phyloP scores from a whole-genome alignment of 2,797 vertebrate genomes.

The Notoglanidium macrostoma region DNA sequence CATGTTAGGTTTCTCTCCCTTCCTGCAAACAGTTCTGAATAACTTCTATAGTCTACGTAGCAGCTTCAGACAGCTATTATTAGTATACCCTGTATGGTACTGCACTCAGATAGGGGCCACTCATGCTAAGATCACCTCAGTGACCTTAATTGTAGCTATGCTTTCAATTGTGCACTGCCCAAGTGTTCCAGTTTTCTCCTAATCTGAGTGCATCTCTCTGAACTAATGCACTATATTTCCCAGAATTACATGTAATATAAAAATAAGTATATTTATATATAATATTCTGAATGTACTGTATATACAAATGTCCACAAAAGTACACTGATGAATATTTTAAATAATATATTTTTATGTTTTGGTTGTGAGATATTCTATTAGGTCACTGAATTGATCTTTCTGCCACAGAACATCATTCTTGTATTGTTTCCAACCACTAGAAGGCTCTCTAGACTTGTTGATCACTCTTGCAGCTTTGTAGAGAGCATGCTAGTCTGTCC shows the following conservation, averaged over 20 bases:
- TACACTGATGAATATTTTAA: background rate
- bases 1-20: background rate
- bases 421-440: conserved; percentile 11
- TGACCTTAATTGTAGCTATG: background rate
- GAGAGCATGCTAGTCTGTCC: background rate
- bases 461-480: background rate
- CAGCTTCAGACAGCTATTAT: background rate
- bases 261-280: background rate
- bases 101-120: background rate
- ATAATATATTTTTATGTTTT: too few species aligned
- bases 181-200: background rate
- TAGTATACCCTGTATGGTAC: background rate
- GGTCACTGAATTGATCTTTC: background rate
- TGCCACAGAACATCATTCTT: background rate
- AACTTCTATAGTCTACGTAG: background rate
- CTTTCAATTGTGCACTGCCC: background rate
- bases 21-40: background rate
- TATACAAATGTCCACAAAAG: background rate
- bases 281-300: background rate
- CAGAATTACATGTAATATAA: background rate
- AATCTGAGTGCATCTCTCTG: background rate
- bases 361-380: too few species aligned
- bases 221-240: background rate
- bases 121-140: background rate
- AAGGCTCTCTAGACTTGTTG: conserved; percentile 10